Base-by-base conservation (phyloP, 2,888 invertebrate genomes). In the Phalangium opilio region DNA sequence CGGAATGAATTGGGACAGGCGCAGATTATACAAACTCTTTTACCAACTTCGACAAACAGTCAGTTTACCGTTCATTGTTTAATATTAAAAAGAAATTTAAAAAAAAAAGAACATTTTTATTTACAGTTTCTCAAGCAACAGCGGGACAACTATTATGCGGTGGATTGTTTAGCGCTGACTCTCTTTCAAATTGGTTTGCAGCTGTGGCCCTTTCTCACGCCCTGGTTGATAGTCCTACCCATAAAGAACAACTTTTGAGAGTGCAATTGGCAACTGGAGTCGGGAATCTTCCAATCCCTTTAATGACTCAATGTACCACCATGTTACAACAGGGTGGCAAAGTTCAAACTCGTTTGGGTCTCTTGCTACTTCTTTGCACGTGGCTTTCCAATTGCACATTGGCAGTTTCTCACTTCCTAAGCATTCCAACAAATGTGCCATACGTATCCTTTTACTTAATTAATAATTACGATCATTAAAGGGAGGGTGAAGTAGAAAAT, bases 111-210 rank as follows among this genome's bases (percentile, higher is more conserved):
- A n/a, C n/a, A n/a, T 27, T 27, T 27, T 27, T 27, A 27, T 27
- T 27, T 27, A n/a, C n/a, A 67, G 68, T 63, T 32, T 63, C 64
- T 54, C 65, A 64, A 8, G 63, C 74, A 40, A 71, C 73, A 33
- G 68, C 73, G 53, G 91, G 96, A 0, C 95, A 95, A 67, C 70
- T 95, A 18, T 71, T 96, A 11, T 95, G 93, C 63, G 83, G 86
- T 2, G 95, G 95, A 0, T 69, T 95, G 20, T 91, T 93, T 66
- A 86, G 85, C 44, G 70, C 75, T 0, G 93, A 95, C 63, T 72
- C 83, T 1, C 70, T 91, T 19, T 86, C 89, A 21, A 90, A 86
- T 66, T 99, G 98, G 98, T 89, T 93, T 68, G 83, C 91, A 0
- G 77, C 90, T 0, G 83, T 91, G 0, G 86, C 90, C 0, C 68